Base-by-base conservation (phyloP, 2,797 vertebrate genomes). In the Chelidonichthys spinosus region DNA sequence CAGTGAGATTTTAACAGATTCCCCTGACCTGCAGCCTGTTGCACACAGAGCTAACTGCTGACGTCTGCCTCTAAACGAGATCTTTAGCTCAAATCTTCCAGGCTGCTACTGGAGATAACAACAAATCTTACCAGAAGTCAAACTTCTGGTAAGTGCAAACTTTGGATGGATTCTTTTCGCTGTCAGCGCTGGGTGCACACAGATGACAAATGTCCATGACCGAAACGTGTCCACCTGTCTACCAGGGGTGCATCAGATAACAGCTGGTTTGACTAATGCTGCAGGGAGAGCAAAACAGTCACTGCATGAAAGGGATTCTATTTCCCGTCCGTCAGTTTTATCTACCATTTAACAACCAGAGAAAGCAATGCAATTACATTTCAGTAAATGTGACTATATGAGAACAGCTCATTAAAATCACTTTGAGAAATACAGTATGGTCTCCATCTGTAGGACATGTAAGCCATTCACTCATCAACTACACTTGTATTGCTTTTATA, bases 61-160 rank as follows among this genome's bases (percentile, higher is more conserved):
- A 50, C 64, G 72, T 58, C 50, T 72, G 18, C 73, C 75, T 68
- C 63, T 73, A 59, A 74, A 44, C 60, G 46, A 18, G 58, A 80
- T 70, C 66, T 76, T 36, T n/a, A 64, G 40, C 50, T 78, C 47
- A 80, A 59, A 74, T 80, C 72, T 49, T 36, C 36, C 36, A 63
- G 53, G 44, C 61, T 77, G 63, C 59, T 36, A 71, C 50, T 35
- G 47, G 46, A 69, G 64, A 63, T 42, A 60, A 44, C 6, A 55
- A 60, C 42, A 40, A 55, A 82, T 74, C 17, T n/a, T n/a, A n/a
- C n/a, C n/a, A n/a, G n/a, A n/a, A 79, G 72, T 9, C 52, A 15
- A 58, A 60, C 55, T 13, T 74, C 68, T 59, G 55, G 7, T 37
- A 43, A 72, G 52, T 49, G 25, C 60, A 62, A 67, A 2, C 44